Base-by-base conservation (phyloP, 2,113 vertebrate species). In the Bubo scandiacus region DNA sequence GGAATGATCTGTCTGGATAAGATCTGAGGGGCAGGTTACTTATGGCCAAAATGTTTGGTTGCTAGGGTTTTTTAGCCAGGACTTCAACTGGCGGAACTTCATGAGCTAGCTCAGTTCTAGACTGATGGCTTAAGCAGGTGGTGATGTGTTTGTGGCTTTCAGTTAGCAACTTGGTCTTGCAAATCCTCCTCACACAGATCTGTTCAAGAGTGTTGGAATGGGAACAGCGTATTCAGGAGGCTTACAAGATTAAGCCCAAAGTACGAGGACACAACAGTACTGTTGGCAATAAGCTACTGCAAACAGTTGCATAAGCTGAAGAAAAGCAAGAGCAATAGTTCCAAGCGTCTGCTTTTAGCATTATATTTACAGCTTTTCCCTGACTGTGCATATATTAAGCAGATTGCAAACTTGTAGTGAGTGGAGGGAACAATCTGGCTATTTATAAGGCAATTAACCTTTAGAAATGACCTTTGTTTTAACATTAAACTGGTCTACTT, bases 321-420 rank as follows among this genome's bases (percentile, higher is more conserved):
- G 74, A 87, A 93, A 95, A 87, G 81, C 84, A 92, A 92, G 54
- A 95, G 95, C 70, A 97, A 87, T 87, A 94, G 78, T 77, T 96
- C 81, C 91, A 92, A 95, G 66, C 0, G 54, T 90, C 96, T 97
- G 95, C 94, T 88, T 95, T 94, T 90, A 96, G 81, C 81, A 78
- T 95, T 90, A 90, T 91, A 95, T 93, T 96, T 96, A 77, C 94
- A 95, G 89, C 81, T 92, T 97, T 95, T 94, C 66, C 89, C 74
- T 97, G 91, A 95, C 94, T 95, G 51, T 80, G 89, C 94, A 95
- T 97, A 89, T 82, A 96, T 94, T 95, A 95, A 94, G 84, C 81
- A 96, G 93, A 95, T 63, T 95, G 91, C 77, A 81, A 88, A 91
- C 72, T 91, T 81, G 68, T 12, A 90, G 80, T 45, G 68, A 90